Evolutionary conservation across 2,888 invertebrate genomes (phyloP).

Genomic region (Strigamia maritima): DNA sequence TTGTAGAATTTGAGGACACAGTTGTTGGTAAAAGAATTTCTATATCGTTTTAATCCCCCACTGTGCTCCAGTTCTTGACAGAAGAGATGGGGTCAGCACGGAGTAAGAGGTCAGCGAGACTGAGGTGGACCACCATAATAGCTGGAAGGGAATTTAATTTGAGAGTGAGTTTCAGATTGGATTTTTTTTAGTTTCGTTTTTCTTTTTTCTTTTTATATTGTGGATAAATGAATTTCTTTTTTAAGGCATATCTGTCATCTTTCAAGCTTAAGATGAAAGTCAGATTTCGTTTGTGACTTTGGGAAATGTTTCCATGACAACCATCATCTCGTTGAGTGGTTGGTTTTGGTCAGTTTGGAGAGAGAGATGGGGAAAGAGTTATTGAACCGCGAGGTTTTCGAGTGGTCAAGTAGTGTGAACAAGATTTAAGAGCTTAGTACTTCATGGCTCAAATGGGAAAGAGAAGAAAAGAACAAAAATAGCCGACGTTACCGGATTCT

Average conservation of each 20-base stretch:
- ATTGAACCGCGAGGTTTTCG: slow-evolving; percentile 9
- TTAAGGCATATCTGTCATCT: neutral
- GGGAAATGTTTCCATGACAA: slow-evolving; percentile 2
- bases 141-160: slow-evolving; percentile 18
- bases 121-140: slow-evolving; percentile 18
- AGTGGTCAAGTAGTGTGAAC: slow-evolving; percentile 17
- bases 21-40: neutral
- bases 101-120: neutral
- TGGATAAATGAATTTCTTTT: neutral
- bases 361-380: neutral
- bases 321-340: slow-evolving; percentile 17
- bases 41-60: neutral
- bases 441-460: neutral
- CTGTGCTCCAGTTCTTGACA: neutral
- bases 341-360: slow-evolving; percentile 8
- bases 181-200: neutral
- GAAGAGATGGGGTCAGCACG: slow-evolving; percentile 3
- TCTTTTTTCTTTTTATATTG: neutral
- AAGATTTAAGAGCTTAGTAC: neutral
- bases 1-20: neutral
- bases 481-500: too few relatives aligned
- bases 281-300: neutral
- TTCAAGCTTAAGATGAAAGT: neutral
- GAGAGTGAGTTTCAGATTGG: slow-evolving; percentile 10
- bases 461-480: neutral